Evolutionary conservation across 2,113 vertebrate genomes (phyloP).

Genomic region (Egretta garzetta): DNA sequence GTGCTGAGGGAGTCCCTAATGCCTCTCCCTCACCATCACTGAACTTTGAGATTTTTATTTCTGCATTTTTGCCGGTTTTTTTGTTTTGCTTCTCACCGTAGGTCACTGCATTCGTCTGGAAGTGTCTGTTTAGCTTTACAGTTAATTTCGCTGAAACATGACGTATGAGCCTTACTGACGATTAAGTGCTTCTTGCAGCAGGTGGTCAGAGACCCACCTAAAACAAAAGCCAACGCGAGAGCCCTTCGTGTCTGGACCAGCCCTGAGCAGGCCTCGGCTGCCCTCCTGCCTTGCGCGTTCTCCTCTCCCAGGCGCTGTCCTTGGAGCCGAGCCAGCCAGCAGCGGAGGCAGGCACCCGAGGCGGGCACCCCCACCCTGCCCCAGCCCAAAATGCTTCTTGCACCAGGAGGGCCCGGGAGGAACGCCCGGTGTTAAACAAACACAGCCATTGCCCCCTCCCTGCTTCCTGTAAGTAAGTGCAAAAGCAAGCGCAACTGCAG

Average conservation of each 20-base stretch:
- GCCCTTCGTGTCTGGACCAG: constrained; percentile 61
- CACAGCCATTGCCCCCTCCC: neutral
- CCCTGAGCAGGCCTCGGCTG: constrained; percentile 42
- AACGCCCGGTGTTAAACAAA: neutral
- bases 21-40: constrained; percentile 63
- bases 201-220: constrained; percentile 71
- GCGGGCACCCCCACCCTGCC: neutral
- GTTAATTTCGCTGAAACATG: constrained; percentile 73
- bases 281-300: constrained; percentile 70
- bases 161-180: constrained; percentile 79
- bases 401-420: neutral
- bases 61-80: constrained; percentile 72
- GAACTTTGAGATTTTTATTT: constrained; percentile 66
- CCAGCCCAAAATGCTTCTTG: neutral
- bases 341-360: constrained; percentile 23
- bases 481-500: neutral
- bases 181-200: constrained; percentile 80
- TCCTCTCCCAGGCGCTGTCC: constrained; percentile 75
- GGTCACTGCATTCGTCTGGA: constrained; percentile 75
- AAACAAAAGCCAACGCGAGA: neutral
- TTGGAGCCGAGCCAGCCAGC: constrained; percentile 38
- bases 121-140: constrained; percentile 81
- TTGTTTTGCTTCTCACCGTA: constrained; percentile 75
- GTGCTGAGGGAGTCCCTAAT: constrained; percentile 49
- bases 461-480: neutral